Evolutionary conservation across 2,888 invertebrate species (phyloP), one percentile per base, ranked within the genome.

Genomic region (Limnephilus marmoratus): DNA sequence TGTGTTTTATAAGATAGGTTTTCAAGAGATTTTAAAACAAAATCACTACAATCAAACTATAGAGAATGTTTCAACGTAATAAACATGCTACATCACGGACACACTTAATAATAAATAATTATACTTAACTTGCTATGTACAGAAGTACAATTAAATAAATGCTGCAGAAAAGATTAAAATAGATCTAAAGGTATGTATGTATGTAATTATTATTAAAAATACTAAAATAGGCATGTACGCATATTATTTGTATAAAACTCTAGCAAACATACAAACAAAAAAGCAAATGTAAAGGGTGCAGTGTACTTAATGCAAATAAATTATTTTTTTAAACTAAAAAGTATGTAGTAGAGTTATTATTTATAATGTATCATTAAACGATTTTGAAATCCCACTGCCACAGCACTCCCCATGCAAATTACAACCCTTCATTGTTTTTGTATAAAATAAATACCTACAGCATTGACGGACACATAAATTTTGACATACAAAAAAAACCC

Each of bases 401-500:
- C 53, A 68, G n/a, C 9, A 24, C 24, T 24, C 68, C 68, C 24
- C 68, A 68, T 68, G 68, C 68, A 68, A 68, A 68, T 68, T 68
- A 68, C 24, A 68, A 68, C 68, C 68, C 68, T 68, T 68, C 24
- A 68, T n/a, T 68, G 68, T 68, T 9, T 68, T 68, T 68, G n/a
- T 24, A 68, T 68, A 68, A 68, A 68, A 68, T 68, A 68, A 68
- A 68, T 45, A 45, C 41, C 41, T 68, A 68, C 7, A 68, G 24
- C 24, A 68, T 9, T n/a, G 68, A 68, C 24, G 68, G 68, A 68
- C 24, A 68, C 68, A 68, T 68, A 86, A 45, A 86, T 86, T 13
- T 29, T 37, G 49, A 90, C 31, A 85, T 82, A 90, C 31, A 85
- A 83, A 82, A 83, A 82, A 90, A 85, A 41, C 31, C 31, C 41